Base-by-base conservation (phyloP, 2,113 vertebrate genomes). In the Eptesicus fuscus region DNA sequence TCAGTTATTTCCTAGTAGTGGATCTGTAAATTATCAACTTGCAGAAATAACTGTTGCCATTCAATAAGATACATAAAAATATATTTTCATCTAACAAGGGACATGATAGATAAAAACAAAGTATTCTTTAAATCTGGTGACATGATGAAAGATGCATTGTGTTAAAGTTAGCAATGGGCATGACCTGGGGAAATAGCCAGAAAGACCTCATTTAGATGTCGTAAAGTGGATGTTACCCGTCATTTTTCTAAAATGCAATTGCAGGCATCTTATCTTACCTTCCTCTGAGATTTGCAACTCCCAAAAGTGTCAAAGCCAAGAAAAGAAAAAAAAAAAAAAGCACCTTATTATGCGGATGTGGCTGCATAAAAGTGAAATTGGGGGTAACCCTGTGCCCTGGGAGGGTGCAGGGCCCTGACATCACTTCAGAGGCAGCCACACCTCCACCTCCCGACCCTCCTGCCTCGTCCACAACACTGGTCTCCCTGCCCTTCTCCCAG, bases 61-160 rank as follows among this genome's bases (percentile, higher is more conserved):
- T 98, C 98, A 98, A 98, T 98, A 98, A 98, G 96, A 98, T 96
- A 97, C 97, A 96, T 94, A 98, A 98, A 98, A 97, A 95, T 94
- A 98, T 96, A 97, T 84, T 96, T 96, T 97, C 96, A 97, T 98
- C 96, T 98, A 97, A 97, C 94, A 90, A 91, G 82, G 88, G 89
- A 97, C 74, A 84, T 12, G 90, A 96, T 42, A 97, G 96, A 98
- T 97, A 97, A 97, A 97, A 97, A 97, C 94, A 98, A 98, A 96
- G 4, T 94, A 95, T 97, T 97, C 93, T 98, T 98, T 97, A 97
- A 98, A 97, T 83, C 73, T 94, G 78, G 61, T 96, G 97, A 95
- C 96, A 97, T 83, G 96, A 97, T 95, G 92, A 98, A 97, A 90
- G 87, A 97, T 88, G 53, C 10, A 7, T 18, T 94, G 83, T 91